A percentile compares a stretch with the other conserved stretches of the same genome.
phyloP scores from a whole-genome alignment of 2,113 vertebrate genomes.

The Phodopus roborovskii region DNA sequence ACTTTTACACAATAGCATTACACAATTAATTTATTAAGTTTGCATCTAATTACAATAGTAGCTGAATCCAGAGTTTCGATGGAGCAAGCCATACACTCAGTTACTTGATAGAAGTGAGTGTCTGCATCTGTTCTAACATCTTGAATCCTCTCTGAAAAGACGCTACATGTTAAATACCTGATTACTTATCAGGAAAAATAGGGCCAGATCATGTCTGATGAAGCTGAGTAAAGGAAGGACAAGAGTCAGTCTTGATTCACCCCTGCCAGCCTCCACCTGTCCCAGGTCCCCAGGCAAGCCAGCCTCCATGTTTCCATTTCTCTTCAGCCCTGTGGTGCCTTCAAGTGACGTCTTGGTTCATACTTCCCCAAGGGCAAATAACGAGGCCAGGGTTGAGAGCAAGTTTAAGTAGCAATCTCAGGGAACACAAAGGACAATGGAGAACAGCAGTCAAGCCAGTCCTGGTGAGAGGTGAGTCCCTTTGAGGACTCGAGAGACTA shows the following conservation, averaged over 20 bases:
- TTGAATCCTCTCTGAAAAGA: conserved; percentile 42
- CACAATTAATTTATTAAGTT: conserved; percentile 58
- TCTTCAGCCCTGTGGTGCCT: not conserved
- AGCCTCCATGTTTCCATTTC: not conserved
- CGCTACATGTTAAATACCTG: conserved; percentile 7
- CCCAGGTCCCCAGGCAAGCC: not conserved
- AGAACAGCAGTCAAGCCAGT: not conserved
- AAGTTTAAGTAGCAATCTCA: not conserved
- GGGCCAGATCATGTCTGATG: not conserved
- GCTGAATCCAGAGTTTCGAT: not conserved
- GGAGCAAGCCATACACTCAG: not conserved
- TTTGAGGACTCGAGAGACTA: not conserved
- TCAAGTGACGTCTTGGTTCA: not conserved
- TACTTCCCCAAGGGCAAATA: not conserved
- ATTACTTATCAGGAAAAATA: conserved; percentile 21
- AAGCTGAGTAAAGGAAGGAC: not conserved
- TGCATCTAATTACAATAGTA: conserved; percentile 48
- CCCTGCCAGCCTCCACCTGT: not conserved
- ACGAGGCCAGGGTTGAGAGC: not conserved
- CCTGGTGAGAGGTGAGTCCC: not conserved
- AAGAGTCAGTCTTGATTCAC: not conserved
- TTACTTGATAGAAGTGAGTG: not conserved
- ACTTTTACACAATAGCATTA: conserved; percentile 39
- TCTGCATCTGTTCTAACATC: not conserved
- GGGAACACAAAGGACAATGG: not conserved